Evolutionary conservation across 2,113 vertebrate species (phyloP).

Genomic region (Vimba vimba): DNA sequence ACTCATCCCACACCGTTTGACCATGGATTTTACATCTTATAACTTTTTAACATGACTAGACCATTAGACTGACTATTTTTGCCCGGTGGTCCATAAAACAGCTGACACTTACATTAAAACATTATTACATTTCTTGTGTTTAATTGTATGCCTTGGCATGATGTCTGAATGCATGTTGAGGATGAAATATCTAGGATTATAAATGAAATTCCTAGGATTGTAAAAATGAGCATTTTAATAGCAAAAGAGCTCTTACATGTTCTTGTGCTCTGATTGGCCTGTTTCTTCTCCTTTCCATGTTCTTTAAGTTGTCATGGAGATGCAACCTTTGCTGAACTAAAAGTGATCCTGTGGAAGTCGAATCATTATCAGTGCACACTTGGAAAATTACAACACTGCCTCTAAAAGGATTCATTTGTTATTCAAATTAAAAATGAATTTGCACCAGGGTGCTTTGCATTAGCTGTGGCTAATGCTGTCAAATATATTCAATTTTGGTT

Average conservation of each 20-base stretch:
- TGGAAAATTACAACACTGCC: slow-evolving; percentile 63
- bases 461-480: slow-evolving; percentile 53
- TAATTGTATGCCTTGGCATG: not conserved
- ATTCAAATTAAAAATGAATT: slow-evolving; percentile 71
- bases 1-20: not conserved
- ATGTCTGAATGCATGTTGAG: not conserved
- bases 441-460: slow-evolving; percentile 46
- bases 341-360: slow-evolving; percentile 61
- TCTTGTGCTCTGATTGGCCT: slow-evolving; percentile 37
- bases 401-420: slow-evolving; percentile 72
- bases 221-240: slow-evolving; percentile 4
- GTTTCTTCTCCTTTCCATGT: slow-evolving; percentile 19
- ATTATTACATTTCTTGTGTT: not conserved
- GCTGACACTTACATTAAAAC: not conserved
- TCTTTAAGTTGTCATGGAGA: slow-evolving; percentile 68
- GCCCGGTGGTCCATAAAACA: not conserved
- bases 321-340: slow-evolving; percentile 65
- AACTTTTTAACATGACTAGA: not conserved
- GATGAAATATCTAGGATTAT: not conserved
- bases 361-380: slow-evolving; percentile 63
- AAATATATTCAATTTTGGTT: slow-evolving; percentile 57
- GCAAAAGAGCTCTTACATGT: not conserved
- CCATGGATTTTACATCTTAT: not conserved
- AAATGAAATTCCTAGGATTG: not conserved
- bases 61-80: not conserved